Evolutionary conservation across 2,888 invertebrate genomes (phyloP).

Genomic region (Cremastinae sp.): DNA sequence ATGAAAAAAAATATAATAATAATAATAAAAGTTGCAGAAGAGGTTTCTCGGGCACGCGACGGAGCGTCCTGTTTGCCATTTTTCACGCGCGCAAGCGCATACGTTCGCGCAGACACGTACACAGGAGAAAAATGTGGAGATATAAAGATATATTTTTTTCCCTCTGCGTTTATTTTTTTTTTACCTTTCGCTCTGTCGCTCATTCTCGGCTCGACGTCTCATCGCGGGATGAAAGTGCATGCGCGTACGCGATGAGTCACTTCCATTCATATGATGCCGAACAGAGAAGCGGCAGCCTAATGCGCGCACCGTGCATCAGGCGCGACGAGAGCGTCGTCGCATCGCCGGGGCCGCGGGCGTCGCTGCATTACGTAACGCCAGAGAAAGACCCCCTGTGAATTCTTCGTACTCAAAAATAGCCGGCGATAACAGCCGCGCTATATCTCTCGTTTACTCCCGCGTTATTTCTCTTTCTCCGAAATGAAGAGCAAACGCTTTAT

Average conservation of each 20-base stretch:
- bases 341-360: constrained; percentile 67
- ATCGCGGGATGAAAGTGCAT: constrained; percentile 53
- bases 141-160: constrained; percentile 1
- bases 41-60: constrained; percentile 34
- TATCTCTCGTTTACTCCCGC: constrained; percentile 11
- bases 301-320: constrained; percentile 12
- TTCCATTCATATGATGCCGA: constrained; percentile 61
- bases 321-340: constrained; percentile 19
- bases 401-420: constrained; percentile 68
- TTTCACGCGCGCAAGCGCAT: constrained; percentile 32
- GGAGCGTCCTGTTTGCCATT: too few species aligned
- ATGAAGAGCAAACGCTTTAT: too few species aligned
- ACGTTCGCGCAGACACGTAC: constrained; percentile 25
- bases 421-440: constrained; percentile 58
- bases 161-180: neutral
- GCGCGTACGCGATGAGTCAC: constrained; percentile 62
- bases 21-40: constrained; percentile 19
- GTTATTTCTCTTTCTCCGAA: neutral
- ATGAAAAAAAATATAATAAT: too few species aligned
- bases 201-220: constrained; percentile 52
- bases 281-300: constrained; percentile 40
- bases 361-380: constrained; percentile 70
- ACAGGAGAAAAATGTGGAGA: constrained; percentile 7
- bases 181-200: constrained; percentile 36
- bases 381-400: constrained; percentile 63